Conservation (phyloP, 2,113 vertebrate species). For the Sisor rabdophorus region DNA sequence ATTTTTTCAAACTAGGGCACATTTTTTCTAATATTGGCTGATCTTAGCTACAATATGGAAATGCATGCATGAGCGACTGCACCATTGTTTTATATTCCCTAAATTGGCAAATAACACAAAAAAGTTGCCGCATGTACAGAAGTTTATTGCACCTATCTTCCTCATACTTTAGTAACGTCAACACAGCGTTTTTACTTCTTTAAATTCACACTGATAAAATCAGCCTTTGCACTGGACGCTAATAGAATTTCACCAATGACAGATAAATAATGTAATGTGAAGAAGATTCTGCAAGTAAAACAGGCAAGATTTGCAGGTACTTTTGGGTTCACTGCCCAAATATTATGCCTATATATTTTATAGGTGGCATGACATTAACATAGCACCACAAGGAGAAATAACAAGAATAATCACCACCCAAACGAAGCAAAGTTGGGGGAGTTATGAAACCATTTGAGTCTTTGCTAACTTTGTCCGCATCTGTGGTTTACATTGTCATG, state of each 20-base stretch:
- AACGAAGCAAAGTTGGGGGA: conserved; percentile 12
- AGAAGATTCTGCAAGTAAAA: not conserved
- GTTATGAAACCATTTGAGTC: conserved; percentile 22
- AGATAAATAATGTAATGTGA: conserved; percentile 3
- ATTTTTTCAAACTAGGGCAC: not conserved
- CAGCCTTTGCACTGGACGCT: conserved; percentile 5
- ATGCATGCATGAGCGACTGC: conserved; percentile 49
- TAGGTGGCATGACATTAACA: conserved; percentile 16
- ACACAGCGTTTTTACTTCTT: not conserved
- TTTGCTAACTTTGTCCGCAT: conserved; percentile 30
- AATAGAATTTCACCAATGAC: conserved; percentile 3
- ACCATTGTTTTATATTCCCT: conserved; percentile 30
- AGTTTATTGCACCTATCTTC: conserved; percentile 51
- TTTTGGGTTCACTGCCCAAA: not conserved
- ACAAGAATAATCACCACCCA: conserved; percentile 16
- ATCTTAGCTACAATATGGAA: not conserved
- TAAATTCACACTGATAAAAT: conserved; percentile 39
- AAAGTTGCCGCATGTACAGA: conserved; percentile 55
- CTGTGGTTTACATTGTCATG: conserved; percentile 48
- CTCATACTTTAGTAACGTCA: conserved; percentile 53
- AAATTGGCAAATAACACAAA: conserved; percentile 55
- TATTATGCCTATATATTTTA: not conserved
- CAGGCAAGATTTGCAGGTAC: not conserved
- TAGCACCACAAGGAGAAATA: conserved; percentile 13
- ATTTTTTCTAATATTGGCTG: conserved; percentile 8